A percentile compares a stretch with the other conserved stretches of the same genome.
Conservation (phyloP, 1,140 invertebrate genomes). For the Kradibia gibbosae region DNA sequence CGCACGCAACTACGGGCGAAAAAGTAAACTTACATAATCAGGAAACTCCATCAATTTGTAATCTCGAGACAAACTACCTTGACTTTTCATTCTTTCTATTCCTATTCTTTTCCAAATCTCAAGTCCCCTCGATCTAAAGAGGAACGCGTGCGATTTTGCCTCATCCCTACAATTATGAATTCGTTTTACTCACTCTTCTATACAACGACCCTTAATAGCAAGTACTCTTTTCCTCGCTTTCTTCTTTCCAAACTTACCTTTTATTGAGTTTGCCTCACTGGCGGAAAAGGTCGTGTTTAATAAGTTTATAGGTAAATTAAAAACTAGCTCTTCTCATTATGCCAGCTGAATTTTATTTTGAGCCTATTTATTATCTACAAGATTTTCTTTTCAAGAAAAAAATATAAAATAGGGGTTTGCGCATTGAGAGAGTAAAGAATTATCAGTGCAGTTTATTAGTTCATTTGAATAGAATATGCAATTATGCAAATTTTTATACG, state of each 20-base stretch:
- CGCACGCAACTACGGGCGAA: neutral
- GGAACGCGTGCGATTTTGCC: conserved; percentile 20
- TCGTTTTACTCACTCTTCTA: neutral
- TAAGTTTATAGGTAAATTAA: conserved; percentile 37
- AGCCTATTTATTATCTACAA: neutral
- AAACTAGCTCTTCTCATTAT: no score
- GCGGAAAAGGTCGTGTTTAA: neutral
- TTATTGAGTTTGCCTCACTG: conserved; percentile 5
- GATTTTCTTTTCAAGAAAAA: no score
- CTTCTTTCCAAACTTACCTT: conserved; percentile 7
- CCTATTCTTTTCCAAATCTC: neutral
- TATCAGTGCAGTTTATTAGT: no score
- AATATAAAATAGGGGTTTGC: no score
- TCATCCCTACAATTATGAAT: conserved; percentile 31
- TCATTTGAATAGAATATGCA: no score
- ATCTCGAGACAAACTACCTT: conserved; percentile 19
- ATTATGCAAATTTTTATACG: no score
- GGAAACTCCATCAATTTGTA: conserved; percentile 14
- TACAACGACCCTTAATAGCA: neutral
- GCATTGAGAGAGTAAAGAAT: no score
- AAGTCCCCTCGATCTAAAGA: conserved; percentile 32
- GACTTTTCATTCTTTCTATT: neutral
- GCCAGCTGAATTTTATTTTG: neutral
- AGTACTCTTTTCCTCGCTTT: conserved; percentile 5
- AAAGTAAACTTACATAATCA: conserved; percentile 14